Percentiles rank a stretch among this genome's conserved stretches.
These are phyloP conservation scores for Microplitis mediator DNA, from an alignment of 1,140 invertebrate species.

Conservation along the genomic window DNA sequence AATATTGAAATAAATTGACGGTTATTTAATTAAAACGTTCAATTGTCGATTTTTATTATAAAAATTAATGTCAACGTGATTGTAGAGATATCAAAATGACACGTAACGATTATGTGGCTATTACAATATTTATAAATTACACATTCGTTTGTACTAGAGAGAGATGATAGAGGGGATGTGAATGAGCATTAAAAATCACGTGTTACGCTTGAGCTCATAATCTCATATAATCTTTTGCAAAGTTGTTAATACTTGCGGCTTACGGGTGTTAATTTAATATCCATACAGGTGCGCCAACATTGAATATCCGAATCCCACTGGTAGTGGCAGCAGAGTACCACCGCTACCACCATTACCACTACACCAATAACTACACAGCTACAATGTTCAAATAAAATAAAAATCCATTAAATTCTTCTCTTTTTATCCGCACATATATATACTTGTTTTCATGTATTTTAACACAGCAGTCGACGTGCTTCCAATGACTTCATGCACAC, in stretches of 20 bases:
- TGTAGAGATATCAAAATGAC: neutral
- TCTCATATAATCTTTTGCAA: slow-evolving; percentile 65
- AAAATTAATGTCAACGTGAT: neutral
- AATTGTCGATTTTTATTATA: neutral
- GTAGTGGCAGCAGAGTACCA: slow-evolving; percentile 39
- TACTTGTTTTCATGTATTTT: neutral
- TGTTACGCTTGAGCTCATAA: slow-evolving; percentile 64
- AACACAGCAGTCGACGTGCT: neutral
- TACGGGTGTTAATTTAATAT: slow-evolving; percentile 65
- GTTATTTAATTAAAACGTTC: too few species aligned
- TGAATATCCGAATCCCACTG: slow-evolving; percentile 63
- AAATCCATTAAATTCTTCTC: slow-evolving; percentile 60
- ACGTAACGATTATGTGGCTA: neutral
- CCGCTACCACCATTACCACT: neutral
- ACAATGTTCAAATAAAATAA: slow-evolving; percentile 50
- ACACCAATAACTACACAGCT: too few species aligned
- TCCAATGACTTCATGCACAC: neutral
- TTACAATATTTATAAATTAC: slow-evolving; percentile 43
- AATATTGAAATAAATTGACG: too few species aligned
- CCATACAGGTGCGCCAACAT: slow-evolving; percentile 64
- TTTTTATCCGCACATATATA: slow-evolving; percentile 15
- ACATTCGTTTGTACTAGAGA: slow-evolving; percentile 19
- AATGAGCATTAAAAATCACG: slow-evolving; percentile 62
- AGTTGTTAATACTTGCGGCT: slow-evolving; percentile 64
- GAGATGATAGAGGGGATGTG: slow-evolving; percentile 6